Base-by-base conservation (phyloP, 2,113 vertebrate genomes). In the Malaclemys terrapin region DNA sequence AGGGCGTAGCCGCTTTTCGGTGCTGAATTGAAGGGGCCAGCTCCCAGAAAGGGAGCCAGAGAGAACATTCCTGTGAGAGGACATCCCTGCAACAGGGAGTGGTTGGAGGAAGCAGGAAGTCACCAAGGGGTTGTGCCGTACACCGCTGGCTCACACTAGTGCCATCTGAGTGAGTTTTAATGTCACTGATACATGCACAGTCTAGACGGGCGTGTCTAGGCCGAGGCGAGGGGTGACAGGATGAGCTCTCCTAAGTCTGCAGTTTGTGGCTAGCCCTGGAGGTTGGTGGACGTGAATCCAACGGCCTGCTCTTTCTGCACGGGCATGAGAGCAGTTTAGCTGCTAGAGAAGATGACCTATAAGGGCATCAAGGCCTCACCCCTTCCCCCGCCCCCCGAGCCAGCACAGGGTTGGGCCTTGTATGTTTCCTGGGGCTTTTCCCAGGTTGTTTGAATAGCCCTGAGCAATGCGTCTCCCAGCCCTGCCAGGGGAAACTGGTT, bases 1-100 rank as follows among this genome's bases (percentile, higher is more conserved):
- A 9, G n/a, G 62, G 11, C 1, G 54, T 0, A 11, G 10, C n/a
- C 31, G 1, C 5, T 93, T 89, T 38, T 50, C 1, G 7, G 2
- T 16, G 69, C 1, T 4, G 53, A 81, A 53, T 24, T 45, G 1
- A 86, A 3, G 62, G 22, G 86, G 1, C 2, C 38, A 42, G 4
- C 78, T 0, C 2, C 22, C 56, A 87, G 50, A 45, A 89, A 50
- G 2, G 0, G 1, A 38, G n/a, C n/a, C 38, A 24, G 69, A 22
- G 20, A 38, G 17, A 22, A 72, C 22, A 19, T n/a, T 72, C 16
- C 35, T 38, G 2, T 17, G 8, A 38, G n/a, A 20, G 65, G n/a
- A 17, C 65, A 72, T 1, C 16, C 35, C 19, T 35, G 62, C 31
- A 31, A 14, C 35, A 35, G 62, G 29, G 10, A 10, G 56, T 25